Conservation (phyloP, 2,888 invertebrate genomes). For the Parthenolecanium corni region DNA sequence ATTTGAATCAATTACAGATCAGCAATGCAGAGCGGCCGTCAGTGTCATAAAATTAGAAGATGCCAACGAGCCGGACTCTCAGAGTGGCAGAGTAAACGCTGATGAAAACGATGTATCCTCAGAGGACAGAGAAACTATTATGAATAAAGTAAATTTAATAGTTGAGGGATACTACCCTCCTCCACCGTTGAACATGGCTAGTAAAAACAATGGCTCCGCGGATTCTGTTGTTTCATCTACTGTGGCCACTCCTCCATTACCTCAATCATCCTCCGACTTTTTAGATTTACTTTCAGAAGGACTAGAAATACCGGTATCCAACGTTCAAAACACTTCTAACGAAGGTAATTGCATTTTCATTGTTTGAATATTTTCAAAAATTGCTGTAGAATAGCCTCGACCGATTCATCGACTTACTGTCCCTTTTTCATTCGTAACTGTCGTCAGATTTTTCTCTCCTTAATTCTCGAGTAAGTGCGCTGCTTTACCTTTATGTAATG, state of each 20-base stretch:
- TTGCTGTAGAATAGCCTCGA: too few relatives aligned
- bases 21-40: constrained; percentile 16
- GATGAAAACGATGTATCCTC: background rate
- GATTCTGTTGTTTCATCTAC: constrained; percentile 24
- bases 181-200: background rate
- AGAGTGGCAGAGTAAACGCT: background rate
- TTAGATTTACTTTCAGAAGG: constrained; percentile 16
- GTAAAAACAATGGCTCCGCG: background rate
- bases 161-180: constrained; percentile 54
- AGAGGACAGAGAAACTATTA: constrained; percentile 26
- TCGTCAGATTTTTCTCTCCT: too few relatives aligned
- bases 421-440: too few relatives aligned
- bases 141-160: constrained; percentile 43
- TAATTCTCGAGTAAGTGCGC: too few relatives aligned
- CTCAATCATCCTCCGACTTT: constrained; percentile 8
- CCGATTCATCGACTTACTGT: too few relatives aligned
- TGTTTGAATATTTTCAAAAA: too few relatives aligned
- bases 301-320: constrained; percentile 5
- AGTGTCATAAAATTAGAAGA: constrained; percentile 19
- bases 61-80: constrained; percentile 20
- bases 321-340: background rate
- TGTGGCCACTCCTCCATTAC: constrained; percentile 17
- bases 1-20: background rate
- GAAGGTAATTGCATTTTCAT: background rate
- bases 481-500: too few relatives aligned